Percentiles rank a stretch among this genome's conserved stretches.
Conservation (phyloP, 35 echinoderm and acorn worm genomes). For the Lytechinus variegatus region DNA sequence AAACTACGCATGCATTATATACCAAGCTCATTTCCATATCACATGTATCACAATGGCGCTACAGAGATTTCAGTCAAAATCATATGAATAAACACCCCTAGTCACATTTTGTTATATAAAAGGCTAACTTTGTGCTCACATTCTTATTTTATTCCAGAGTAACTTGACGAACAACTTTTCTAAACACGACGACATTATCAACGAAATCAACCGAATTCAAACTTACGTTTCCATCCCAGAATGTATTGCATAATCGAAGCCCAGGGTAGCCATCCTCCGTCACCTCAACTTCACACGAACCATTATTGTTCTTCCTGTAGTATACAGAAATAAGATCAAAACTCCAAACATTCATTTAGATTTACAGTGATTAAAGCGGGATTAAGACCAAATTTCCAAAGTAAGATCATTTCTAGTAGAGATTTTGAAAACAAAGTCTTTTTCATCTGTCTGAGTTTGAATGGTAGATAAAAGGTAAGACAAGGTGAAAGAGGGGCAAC, state of each 20-base stretch:
- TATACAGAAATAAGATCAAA: not conserved
- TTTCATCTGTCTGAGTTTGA: not conserved
- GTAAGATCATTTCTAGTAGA: not conserved
- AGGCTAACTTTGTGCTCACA: too few species aligned
- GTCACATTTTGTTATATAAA: too few species aligned
- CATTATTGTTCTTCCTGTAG: not conserved
- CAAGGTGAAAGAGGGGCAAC: not conserved
- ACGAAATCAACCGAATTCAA: not conserved
- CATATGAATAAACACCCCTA: too few species aligned
- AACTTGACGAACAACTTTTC: too few species aligned
- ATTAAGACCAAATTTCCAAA: not conserved
- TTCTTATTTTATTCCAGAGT: too few species aligned
- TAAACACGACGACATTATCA: too few species aligned
- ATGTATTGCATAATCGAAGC: constrained; percentile 38
- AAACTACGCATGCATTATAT: too few species aligned
- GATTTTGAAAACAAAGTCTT: not conserved
- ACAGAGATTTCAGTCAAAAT: too few species aligned
- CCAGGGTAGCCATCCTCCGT: constrained; percentile 10
- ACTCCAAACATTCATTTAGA: not conserved
- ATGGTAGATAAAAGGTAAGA: not conserved
- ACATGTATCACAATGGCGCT: too few species aligned
- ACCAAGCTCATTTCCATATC: too few species aligned
- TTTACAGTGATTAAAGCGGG: not conserved
- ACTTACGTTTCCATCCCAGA: constrained; percentile 26
- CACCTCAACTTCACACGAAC: not conserved